Base-by-base conservation (phyloP, 2,797 vertebrate species). In the Ceyx erithaca region DNA sequence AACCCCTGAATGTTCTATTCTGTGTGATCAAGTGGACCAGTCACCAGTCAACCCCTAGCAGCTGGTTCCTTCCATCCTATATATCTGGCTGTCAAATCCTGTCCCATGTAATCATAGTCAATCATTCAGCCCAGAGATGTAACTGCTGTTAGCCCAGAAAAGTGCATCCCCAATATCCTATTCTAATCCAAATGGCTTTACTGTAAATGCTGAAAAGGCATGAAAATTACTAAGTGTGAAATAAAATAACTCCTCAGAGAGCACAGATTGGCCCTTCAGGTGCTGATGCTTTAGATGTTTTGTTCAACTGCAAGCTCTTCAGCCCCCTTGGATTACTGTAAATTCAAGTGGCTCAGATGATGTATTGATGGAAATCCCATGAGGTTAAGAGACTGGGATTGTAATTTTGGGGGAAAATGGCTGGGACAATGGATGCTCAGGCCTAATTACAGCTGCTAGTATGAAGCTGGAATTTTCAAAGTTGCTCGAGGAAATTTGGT, bases 401-500 rank as follows among this genome's bases (percentile, higher is more conserved):
- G 84, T 58, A 48, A 61, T 73, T 87, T 33, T 22, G 51, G 26
- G 30, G 58, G 26, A n/a, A 18, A 52, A 14, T 7, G 10, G 33
- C 33, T 69, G 35, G 17, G 28, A 49, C 49, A 59, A 22, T 37
- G 35, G 69, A 81, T 31, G 51, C 31, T 70, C 22, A 84, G 52
- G 31, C 28, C 63, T 69, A 75, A 69, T 63, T 76, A 75, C 57
- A 83, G n/a, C 13, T 64, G 43, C 23, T 70, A 7, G 48, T 26
- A 25, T 57, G 43, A 79, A 69, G 54, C 33, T 58, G 70, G 46
- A 92, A 58, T 88, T 91, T 88, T 86, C 83, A 26, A 69, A 90
- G 85, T 15, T 92, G 33, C 64, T 91, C 16, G 15, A 96, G 90
- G 85, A 92, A 72, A 84, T 88, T 45, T 92, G 72, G 66, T 72